Conservation (phyloP, 2,888 invertebrate species). For the Eueremaeus valkanovi region DNA sequence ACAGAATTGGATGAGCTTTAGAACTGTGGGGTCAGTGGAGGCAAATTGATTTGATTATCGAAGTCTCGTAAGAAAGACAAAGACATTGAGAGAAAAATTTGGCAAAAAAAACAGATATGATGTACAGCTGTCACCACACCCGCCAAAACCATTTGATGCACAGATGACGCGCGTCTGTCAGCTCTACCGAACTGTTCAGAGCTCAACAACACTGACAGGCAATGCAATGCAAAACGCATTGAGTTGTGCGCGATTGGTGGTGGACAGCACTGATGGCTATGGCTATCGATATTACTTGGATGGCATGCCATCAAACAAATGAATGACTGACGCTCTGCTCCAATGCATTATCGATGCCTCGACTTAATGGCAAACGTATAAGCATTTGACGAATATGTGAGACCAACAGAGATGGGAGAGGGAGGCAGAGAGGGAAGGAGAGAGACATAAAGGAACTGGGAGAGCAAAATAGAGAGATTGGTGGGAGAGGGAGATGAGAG, state of each 20-base stretch:
- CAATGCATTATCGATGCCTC: slow-evolving; percentile 17
- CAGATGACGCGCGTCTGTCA: slow-evolving; percentile 33
- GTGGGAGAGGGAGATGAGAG: neutral
- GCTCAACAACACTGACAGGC: neutral
- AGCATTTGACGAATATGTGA: slow-evolving; percentile 19
- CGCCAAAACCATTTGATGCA: slow-evolving; percentile 23
- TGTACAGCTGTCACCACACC: slow-evolving; percentile 34
- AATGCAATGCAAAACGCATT: slow-evolving; percentile 11
- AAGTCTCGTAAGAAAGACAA: neutral
- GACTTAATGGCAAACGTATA: slow-evolving; percentile 19
- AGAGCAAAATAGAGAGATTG: neutral
- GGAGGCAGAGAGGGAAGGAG: neutral
- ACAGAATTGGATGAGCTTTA: neutral
- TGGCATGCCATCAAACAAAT: slow-evolving; percentile 5
- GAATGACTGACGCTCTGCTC: slow-evolving; percentile 11
- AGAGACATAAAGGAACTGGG: neutral
- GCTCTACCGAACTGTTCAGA: neutral
- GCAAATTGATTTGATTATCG: slow-evolving; percentile 12
- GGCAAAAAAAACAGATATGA: slow-evolving; percentile 28
- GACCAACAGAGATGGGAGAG: no score
- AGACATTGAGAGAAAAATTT: slow-evolving; percentile 18
- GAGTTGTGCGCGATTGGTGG: slow-evolving; percentile 27
- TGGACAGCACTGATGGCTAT: slow-evolving; percentile 13
- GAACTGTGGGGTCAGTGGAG: slow-evolving; percentile 16
- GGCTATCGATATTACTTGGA: neutral